These are phyloP conservation scores for Talpa occidentalis DNA, from an alignment of 2,113 vertebrate species.

Conservation along the genomic window DNA sequence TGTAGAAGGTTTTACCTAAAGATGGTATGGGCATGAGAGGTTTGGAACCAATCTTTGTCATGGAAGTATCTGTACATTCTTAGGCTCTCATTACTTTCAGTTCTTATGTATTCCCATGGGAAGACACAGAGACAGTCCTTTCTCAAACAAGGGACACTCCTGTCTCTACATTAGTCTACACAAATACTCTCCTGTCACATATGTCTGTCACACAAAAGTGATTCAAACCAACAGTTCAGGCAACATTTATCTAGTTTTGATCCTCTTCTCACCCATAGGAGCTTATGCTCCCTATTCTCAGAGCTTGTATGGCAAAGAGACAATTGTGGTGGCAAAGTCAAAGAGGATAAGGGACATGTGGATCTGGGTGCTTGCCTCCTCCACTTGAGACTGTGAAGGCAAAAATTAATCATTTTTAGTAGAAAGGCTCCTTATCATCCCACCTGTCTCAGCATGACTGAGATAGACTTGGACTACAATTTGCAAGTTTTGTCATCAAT, in stretches of 20 bases:
- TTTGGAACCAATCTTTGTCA: not conserved
- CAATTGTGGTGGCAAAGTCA: not conserved
- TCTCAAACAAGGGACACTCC: not conserved
- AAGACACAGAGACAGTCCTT: not conserved
- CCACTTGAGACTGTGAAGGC: not conserved
- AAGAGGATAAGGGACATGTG: not conserved
- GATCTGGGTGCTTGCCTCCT: not conserved
- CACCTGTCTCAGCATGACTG: not conserved
- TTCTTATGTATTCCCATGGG: not conserved
- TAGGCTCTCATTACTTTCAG: not conserved
- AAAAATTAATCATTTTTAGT: not conserved
- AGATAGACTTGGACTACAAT: not conserved
- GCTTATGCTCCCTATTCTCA: not conserved
- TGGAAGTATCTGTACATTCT: not conserved
- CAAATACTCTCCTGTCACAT: rapidly evolving
- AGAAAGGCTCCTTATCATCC: not conserved
- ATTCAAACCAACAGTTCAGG: not conserved
- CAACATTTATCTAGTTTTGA: not conserved
- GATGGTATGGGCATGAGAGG: not conserved
- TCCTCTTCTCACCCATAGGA: not conserved
- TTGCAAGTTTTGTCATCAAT: not conserved
- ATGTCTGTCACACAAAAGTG: not conserved
- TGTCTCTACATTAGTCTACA: not conserved
- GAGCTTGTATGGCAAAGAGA: not conserved
- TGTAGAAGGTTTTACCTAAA: not conserved